Evolutionary conservation across 2,888 invertebrate genomes (phyloP), one percentile per base, ranked within the genome.

Genomic region (Napeogenes sylphis): DNA sequence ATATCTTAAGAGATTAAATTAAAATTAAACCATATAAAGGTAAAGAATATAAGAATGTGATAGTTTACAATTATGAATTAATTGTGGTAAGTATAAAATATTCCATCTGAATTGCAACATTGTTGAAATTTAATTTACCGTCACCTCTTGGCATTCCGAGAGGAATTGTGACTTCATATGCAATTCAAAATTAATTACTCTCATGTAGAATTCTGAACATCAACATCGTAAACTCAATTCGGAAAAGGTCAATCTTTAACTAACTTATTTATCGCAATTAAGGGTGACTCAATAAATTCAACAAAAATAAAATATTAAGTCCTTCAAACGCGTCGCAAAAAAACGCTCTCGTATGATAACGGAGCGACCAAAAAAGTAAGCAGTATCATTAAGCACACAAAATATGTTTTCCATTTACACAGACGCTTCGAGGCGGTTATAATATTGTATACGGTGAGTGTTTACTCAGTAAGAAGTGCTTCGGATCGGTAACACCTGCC

Each of bases 321-420:
- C 75, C 73, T 71, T 82, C 21, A 21, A 21, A 21, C 21, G 21
- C 21, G 21, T 21, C 81, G 87, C 87, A 85, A 86, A 87, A 83
- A 87, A 88, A 82, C 32, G 71, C 70, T 80, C 81, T 82, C 82
- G 21, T 21, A 21, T 73, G 87, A 89, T 89, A 90, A 85, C 83
- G 73, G 77, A 79, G 74, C 81, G 76, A 85, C 87, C 87, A 89
- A 89, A 89, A 89, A 89, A 85, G 84, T 78, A 80, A 85, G 82
- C 85, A 84, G 86, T 90, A 90, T 90, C 90, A 88, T 90, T 90
- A 90, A 88, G 83, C 86, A 89, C 85, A 90, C 90, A 90, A 90
- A 90, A 89, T 90, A 90, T 90, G 89, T 90, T 88, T 90, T 87
- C 87, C 89, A 90, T 89, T 90, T 89, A 86, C 82, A 82, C 86